Evolutionary conservation across 2,797 vertebrate species (phyloP).

Genomic region (Anguilla pacifica): DNA sequence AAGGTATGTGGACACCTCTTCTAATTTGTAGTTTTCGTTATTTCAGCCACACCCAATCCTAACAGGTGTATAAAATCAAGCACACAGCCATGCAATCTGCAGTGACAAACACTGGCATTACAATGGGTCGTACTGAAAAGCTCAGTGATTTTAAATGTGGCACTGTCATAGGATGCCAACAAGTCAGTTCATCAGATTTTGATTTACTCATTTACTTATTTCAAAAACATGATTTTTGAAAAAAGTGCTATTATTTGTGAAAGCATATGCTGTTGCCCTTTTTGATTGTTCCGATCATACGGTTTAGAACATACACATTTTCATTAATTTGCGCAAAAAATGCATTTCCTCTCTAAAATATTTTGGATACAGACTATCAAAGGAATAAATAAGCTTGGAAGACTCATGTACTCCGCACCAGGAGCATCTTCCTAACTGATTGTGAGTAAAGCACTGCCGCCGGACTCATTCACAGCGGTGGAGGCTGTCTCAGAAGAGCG

Average conservation of each 20-base stretch:
- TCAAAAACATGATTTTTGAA: neutral
- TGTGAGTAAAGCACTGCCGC: neutral
- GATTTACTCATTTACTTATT: neutral
- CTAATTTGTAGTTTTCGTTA: no score
- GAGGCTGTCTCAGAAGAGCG: constrained; percentile 62
- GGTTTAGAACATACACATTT: neutral
- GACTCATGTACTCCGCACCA: neutral
- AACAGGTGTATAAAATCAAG: no score
- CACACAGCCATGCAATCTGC: no score
- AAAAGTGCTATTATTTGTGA: neutral
- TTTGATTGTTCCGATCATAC: neutral
- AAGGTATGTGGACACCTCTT: no score
- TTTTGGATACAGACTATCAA: neutral
- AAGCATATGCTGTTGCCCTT: neutral
- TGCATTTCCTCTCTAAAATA: neutral
- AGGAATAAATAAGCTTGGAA: neutral
- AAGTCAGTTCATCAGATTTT: no score
- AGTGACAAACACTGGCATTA: no score
- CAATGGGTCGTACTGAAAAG: no score
- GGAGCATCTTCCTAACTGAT: neutral
- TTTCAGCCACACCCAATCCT: no score
- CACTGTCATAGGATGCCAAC: no score
- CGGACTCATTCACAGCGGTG: neutral
- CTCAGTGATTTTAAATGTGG: no score
- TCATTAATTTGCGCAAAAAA: neutral